Conservation (phyloP, 30 jellyfish, hydroid and myxozoan genomes). For the Rhopilema esculentum region DNA sequence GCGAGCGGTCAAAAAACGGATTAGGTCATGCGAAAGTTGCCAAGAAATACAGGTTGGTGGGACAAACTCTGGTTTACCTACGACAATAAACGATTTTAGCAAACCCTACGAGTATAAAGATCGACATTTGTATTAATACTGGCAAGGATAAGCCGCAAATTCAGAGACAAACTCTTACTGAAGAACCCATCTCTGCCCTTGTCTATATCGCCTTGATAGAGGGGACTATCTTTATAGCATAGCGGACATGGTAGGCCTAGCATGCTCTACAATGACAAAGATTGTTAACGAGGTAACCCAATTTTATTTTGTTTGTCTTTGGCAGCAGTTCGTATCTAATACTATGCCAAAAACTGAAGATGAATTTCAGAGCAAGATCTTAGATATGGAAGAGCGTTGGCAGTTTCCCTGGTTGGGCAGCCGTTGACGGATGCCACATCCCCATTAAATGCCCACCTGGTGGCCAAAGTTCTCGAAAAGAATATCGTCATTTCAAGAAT, state of each 20-base stretch:
- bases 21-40: slow-evolving; percentile 27
- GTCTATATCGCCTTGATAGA: slow-evolving; percentile 9
- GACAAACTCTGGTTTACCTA: slow-evolving; percentile 26
- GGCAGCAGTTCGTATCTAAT: slow-evolving; percentile 21
- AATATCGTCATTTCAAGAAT: slow-evolving; percentile 57
- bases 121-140: slow-evolving; percentile 17
- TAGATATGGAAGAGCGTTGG: slow-evolving; percentile 52
- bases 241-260: slow-evolving; percentile 54
- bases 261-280: slow-evolving; percentile 5
- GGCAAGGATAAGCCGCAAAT: slow-evolving; percentile 1
- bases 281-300: slow-evolving; percentile 8
- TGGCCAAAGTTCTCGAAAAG: slow-evolving; percentile 36
- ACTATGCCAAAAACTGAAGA: slow-evolving; percentile 33
- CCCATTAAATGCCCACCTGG: slow-evolving; percentile 64
- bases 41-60: slow-evolving; percentile 58
- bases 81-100: slow-evolving; percentile 31
- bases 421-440: slow-evolving; percentile 61
- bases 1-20: not conserved
- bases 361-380: slow-evolving; percentile 19
- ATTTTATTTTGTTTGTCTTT: not conserved
- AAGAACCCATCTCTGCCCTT: slow-evolving; percentile 51
- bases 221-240: slow-evolving; percentile 60
- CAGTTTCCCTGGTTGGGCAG: slow-evolving; percentile 63
- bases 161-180: slow-evolving; percentile 30
- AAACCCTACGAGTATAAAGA: slow-evolving; percentile 19